Conservation (phyloP, 1,140 invertebrate genomes). For the Sarcophaga bullata region DNA sequence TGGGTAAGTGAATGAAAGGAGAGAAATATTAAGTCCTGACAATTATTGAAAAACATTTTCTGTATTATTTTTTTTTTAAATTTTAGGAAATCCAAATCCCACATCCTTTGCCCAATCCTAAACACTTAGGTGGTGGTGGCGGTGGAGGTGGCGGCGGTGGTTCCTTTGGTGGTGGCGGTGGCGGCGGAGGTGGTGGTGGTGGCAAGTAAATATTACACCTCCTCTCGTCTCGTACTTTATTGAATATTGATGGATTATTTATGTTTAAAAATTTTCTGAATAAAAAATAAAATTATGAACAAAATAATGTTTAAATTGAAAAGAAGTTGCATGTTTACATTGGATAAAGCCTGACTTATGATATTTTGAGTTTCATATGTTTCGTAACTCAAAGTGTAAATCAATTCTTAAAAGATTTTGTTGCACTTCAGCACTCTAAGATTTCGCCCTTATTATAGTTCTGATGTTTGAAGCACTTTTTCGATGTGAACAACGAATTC, state of each 20-base stretch:
- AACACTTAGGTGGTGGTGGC: constrained; percentile 4
- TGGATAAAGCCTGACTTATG: too few relatives aligned
- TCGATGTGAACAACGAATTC: too few relatives aligned
- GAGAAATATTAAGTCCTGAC: not conserved
- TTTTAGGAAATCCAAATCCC: constrained; percentile 34
- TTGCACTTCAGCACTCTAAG: too few relatives aligned
- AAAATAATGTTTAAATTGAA: too few relatives aligned
- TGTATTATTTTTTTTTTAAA: not conserved
- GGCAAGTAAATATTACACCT: not conserved
- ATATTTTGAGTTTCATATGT: too few relatives aligned
- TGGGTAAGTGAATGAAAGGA: constrained; percentile 4
- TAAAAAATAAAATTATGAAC: not conserved
- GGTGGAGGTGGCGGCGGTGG: constrained; percentile 35
- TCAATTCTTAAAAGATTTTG: too few relatives aligned
- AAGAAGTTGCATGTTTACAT: too few relatives aligned
- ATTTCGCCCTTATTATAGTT: too few relatives aligned
- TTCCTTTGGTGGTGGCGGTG: constrained; percentile 24
- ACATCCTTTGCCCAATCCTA: constrained; percentile 8
- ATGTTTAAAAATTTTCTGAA: not conserved
- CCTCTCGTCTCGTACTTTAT: not conserved
- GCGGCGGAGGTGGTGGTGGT: constrained; percentile 32
- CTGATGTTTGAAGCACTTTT: too few relatives aligned
- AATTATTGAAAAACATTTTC: not conserved
- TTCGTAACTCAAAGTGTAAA: too few relatives aligned
- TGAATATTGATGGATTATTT: not conserved